These are phyloP conservation scores for Agapostemon virescens DNA, from an alignment of 2,888 invertebrate genomes.

Conservation along the genomic window DNA sequence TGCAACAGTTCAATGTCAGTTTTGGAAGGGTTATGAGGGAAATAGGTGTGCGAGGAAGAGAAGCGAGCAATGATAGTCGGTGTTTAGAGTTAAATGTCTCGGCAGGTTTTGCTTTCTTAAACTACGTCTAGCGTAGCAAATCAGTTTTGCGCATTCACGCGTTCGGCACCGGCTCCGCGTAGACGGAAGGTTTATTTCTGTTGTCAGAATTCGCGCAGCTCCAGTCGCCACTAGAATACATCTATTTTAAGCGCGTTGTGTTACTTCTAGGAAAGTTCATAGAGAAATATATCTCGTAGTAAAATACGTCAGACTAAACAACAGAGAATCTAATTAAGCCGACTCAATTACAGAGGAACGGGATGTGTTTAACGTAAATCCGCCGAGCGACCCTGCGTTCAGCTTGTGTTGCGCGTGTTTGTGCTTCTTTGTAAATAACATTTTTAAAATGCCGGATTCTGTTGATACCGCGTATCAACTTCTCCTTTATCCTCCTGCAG, in stretches of 20 bases:
- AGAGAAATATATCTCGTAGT: conserved; percentile 25
- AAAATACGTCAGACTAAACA: background rate
- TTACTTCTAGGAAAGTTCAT: conserved; percentile 47
- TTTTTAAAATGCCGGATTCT: background rate
- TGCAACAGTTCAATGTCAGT: background rate
- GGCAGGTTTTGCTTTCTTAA: background rate
- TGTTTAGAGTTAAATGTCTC: background rate
- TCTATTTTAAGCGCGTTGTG: conserved; percentile 51
- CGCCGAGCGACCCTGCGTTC: background rate
- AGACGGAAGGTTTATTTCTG: conserved; percentile 52
- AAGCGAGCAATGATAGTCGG: background rate
- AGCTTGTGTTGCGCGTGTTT: background rate
- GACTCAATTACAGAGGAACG: conserved; percentile 29
- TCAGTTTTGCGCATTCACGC: conserved; percentile 30
- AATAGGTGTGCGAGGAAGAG: background rate
- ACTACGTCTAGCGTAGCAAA: background rate
- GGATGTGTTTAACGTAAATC: conserved; percentile 20
- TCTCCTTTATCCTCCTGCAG: background rate
- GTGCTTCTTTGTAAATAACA: background rate
- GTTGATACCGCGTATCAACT: background rate
- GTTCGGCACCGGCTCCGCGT: conserved; percentile 15
- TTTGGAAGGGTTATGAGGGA: no score
- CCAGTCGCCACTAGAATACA: conserved; percentile 35
- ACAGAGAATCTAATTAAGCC: conserved; percentile 23
- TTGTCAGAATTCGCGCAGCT: conserved; percentile 45